These are phyloP conservation scores for Papilio polytes DNA, from an alignment of 1,140 invertebrate genomes.

Conservation along the genomic window DNA sequence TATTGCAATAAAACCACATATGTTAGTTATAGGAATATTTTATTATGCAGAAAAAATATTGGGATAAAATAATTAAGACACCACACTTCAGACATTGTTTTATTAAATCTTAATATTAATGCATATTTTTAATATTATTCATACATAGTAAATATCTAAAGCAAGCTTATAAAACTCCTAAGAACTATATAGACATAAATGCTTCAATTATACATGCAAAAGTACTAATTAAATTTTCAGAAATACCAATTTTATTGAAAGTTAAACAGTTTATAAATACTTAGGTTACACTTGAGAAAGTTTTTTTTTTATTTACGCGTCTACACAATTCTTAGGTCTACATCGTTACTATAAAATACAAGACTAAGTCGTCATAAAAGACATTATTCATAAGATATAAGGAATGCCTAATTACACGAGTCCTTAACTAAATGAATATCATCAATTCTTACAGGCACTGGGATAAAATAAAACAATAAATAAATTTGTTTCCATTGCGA, in stretches of 20 bases:
- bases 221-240: neutral
- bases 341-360: constrained; percentile 22
- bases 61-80: constrained; percentile 64
- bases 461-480: constrained; percentile 51
- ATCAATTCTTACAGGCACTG: constrained; percentile 81
- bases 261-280: constrained; percentile 7
- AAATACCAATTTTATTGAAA: neutral
- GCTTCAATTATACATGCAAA: constrained; percentile 11
- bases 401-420: constrained; percentile 61
- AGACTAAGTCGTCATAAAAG: constrained; percentile 22
- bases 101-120: constrained; percentile 49
- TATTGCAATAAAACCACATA: constrained; percentile 72
- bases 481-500: constrained; percentile 42
- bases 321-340: constrained; percentile 35
- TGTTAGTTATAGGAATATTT: constrained; percentile 61
- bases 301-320: neutral
- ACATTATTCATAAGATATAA: constrained; percentile 39
- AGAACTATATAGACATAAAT: constrained; percentile 28
- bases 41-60: constrained; percentile 56
- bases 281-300: neutral
- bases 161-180: constrained; percentile 36
- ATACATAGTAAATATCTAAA: constrained; percentile 47
- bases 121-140: constrained; percentile 39
- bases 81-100: constrained; percentile 61
- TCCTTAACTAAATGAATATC: constrained; percentile 75